phyloP scores from a whole-genome alignment of 2,888 invertebrate genomes.

The Pterostichus madidus region DNA sequence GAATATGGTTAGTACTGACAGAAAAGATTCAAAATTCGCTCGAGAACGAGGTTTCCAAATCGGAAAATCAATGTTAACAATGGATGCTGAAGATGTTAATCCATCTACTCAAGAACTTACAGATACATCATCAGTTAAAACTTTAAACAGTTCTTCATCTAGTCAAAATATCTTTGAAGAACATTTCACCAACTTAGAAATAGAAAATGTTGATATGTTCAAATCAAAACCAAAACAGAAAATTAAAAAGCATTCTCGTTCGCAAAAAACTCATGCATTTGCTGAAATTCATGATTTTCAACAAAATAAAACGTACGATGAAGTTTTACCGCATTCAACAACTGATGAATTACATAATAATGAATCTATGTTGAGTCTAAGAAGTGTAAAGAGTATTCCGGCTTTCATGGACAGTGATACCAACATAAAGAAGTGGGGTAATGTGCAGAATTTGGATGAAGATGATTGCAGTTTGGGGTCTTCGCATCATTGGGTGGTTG shows the following conservation, averaged over 20 bases:
- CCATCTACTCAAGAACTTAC: conserved; percentile 16
- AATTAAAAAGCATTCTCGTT: conserved; percentile 24
- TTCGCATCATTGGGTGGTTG: conserved; percentile 73
- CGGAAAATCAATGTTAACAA: conserved; percentile 70
- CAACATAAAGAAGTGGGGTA: conserved; percentile 74
- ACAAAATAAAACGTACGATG: conserved; percentile 58
- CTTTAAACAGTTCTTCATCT: conserved; percentile 65
- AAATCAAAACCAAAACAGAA: conserved; percentile 40
- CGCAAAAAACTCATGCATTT: conserved; percentile 41
- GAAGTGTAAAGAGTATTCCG: conserved; percentile 72
- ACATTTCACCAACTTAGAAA: conserved; percentile 68
- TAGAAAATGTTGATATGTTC: conserved; percentile 70
- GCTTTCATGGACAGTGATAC: conserved; percentile 70
- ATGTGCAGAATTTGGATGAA: conserved; percentile 73
- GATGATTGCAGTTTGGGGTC: conserved; percentile 46
- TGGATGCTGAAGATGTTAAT: conserved; percentile 53
- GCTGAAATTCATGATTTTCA: conserved; percentile 69
- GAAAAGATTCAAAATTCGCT: conserved; percentile 69
- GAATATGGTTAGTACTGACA: background rate
- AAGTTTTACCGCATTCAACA: conserved; percentile 68
- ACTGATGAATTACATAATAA: conserved; percentile 16
- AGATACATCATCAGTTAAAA: conserved; percentile 59
- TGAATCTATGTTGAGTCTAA: conserved; percentile 70
- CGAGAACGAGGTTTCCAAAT: conserved; percentile 72
- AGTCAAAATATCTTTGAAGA: conserved; percentile 60